Conservation (phyloP, 2,888 invertebrate species). For the Tetanocera ferruginea region DNA sequence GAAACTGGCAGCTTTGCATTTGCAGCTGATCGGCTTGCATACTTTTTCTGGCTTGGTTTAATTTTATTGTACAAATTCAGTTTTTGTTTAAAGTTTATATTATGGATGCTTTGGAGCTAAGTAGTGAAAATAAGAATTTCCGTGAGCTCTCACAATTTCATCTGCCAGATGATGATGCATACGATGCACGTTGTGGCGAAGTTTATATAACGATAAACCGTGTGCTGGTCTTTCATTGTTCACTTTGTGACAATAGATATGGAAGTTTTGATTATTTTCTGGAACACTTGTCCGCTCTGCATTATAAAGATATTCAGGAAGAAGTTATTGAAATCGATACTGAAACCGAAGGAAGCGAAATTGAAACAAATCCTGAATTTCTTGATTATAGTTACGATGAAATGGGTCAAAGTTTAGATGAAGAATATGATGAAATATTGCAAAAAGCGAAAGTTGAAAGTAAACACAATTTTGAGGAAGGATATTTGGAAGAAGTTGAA, state of each 20-base stretch:
- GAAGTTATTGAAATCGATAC: background rate
- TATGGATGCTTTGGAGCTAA: background rate
- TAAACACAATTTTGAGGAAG: slow-evolving; percentile 44
- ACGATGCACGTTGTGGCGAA: slow-evolving; percentile 23
- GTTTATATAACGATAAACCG: slow-evolving; percentile 7
- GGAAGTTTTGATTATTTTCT: slow-evolving; percentile 14
- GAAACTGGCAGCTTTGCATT: too few relatives aligned
- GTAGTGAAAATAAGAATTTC: background rate
- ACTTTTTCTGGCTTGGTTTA: too few relatives aligned
- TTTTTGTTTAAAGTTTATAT: too few relatives aligned
- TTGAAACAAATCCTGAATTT: background rate
- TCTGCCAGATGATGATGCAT: background rate
- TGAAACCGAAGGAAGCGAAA: background rate
- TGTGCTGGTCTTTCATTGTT: slow-evolving; percentile 22
- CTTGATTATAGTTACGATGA: background rate
- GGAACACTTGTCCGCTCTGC: slow-evolving; percentile 5
- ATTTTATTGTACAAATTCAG: too few relatives aligned
- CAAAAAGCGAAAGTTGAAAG: background rate
- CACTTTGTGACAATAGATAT: slow-evolving; percentile 20
- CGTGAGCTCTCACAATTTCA: background rate
- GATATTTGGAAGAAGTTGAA: slow-evolving; percentile 71
- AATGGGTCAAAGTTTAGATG: background rate
- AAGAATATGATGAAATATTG: background rate
- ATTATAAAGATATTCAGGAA: background rate
- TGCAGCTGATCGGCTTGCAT: too few relatives aligned